Evolutionary conservation across 2,797 vertebrate genomes (phyloP).

Genomic region (Falco cherrug): DNA sequence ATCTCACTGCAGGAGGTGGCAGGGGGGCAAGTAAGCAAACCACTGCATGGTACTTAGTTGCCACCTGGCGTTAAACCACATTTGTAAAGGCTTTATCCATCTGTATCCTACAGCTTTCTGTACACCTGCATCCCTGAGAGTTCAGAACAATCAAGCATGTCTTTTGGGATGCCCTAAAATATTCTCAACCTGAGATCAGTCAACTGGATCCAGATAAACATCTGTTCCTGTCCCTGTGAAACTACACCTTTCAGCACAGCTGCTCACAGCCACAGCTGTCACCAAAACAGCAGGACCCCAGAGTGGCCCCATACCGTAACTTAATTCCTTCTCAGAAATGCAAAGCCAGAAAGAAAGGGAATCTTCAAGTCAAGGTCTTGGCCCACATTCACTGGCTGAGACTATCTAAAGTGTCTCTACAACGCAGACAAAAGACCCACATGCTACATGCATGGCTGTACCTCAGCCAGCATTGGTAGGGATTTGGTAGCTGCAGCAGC

Average conservation of each 20-base stretch:
- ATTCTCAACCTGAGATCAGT: background rate
- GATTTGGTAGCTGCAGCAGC: background rate
- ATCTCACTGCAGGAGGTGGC: too few species aligned
- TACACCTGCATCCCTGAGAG: background rate
- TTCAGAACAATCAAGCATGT: background rate
- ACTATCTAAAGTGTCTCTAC: background rate
- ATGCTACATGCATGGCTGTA: background rate
- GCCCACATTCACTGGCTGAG: background rate
- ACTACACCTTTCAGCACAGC: background rate
- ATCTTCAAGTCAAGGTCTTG: background rate
- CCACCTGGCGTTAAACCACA: background rate
- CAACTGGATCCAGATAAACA: background rate
- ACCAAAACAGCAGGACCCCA: background rate
- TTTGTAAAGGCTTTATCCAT: background rate
- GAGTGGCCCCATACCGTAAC: accelerated
- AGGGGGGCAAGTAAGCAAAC: too few species aligned
- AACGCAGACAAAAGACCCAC: background rate
- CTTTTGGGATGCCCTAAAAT: background rate
- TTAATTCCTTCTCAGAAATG: background rate
- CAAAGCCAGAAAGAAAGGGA: background rate
- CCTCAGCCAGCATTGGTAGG: background rate
- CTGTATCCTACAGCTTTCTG: background rate
- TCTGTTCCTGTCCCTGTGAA: background rate
- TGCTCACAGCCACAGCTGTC: background rate
- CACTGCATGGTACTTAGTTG: too few species aligned